Base-by-base conservation (phyloP, 2,888 invertebrate species). In the Neuroscelio doddi region DNA sequence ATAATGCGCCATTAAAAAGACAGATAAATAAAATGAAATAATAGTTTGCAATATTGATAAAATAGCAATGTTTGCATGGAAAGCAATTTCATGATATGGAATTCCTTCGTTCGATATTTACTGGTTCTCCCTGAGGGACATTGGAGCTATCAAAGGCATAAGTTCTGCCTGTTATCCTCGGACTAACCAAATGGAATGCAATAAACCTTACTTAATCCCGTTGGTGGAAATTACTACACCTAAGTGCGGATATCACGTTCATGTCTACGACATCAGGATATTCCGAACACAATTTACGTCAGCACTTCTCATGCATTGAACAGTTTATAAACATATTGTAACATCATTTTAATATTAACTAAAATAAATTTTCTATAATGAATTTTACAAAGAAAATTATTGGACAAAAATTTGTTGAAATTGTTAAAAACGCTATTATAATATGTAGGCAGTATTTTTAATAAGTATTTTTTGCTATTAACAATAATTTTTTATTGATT, bases 121-220 rank as follows among this genome's bases (percentile, higher is more conserved):
- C 30, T 24, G 34, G 46, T 59, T 27, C 29, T 27, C 34, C 34
- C 52, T 46, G 27, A 47, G 42, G 52, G 41, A 47, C 52, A 51
- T 45, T 45, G 21, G 26, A 15, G 12, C 45, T 46, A 30, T 38
- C 10, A 16, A 44, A 51, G 39, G 51, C 58, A 58, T 58, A 58
- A 30, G 58, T 58, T 58, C 38, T n/a, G 30, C 16, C 29, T 51
- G 58, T 58, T 58, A 58, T 58, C 58, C 51, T 51, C 51, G 46
- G 51, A 58, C 58, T 58, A 58, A 46, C 58, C 51, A 51, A 58
- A 58, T 58, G 58, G 58, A 58, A 58, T 51, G 58, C 51, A 58
- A 58, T 57, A 57, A 57, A 57, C 57, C 45, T 57, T 57, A 49
- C 44, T 57, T 57, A 57, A 57, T 57, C 57, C 57, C 56, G 34